Percentiles rank a stretch among this genome's conserved stretches.
phyloP scores from a whole-genome alignment of 2,113 vertebrate genomes.

The Apistogramma diplotaenia region DNA sequence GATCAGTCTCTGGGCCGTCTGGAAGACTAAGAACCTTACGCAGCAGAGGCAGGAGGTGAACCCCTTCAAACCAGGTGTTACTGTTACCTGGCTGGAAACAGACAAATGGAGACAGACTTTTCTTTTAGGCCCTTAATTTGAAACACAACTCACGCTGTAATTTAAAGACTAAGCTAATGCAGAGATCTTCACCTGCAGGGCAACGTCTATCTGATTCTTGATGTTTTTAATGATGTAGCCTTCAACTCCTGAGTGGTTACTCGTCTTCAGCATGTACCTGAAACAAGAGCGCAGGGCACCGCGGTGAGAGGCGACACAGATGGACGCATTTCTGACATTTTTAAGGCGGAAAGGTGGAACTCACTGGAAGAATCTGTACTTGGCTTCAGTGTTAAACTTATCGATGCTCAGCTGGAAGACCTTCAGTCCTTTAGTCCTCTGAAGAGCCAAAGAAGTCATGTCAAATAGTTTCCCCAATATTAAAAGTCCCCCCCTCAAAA shows the following conservation, averaged over 20 bases:
- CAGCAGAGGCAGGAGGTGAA: conserved; percentile 85
- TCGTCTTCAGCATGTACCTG: conserved; percentile 84
- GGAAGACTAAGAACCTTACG: conserved; percentile 85
- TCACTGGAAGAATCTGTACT: conserved; percentile 91
- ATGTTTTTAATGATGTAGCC: conserved; percentile 95
- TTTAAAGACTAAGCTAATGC: too few relatives aligned
- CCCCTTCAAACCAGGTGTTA: conserved; percentile 86
- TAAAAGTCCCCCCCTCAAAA: not conserved
- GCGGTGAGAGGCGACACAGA: not conserved
- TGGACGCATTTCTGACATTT: not conserved
- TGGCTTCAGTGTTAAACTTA: conserved; percentile 89
- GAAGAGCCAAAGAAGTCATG: conserved; percentile 38
- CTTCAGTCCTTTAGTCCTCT: conserved; percentile 90
- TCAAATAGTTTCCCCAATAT: not conserved
- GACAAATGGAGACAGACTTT: not conserved
- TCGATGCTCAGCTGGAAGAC: conserved; percentile 90
- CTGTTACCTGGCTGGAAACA: conserved; percentile 68
- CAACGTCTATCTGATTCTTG: conserved; percentile 86
- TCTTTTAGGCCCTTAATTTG: not conserved
- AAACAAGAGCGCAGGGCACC: not conserved
- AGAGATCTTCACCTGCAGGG: conserved; percentile 66
- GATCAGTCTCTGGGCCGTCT: conserved; percentile 92
- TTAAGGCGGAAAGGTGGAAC: not conserved
- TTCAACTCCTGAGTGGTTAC: conserved; percentile 90
- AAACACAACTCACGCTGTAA: not conserved